phyloP scores from a whole-genome alignment of 1,140 invertebrate species.

The Octopus sinensis region DNA sequence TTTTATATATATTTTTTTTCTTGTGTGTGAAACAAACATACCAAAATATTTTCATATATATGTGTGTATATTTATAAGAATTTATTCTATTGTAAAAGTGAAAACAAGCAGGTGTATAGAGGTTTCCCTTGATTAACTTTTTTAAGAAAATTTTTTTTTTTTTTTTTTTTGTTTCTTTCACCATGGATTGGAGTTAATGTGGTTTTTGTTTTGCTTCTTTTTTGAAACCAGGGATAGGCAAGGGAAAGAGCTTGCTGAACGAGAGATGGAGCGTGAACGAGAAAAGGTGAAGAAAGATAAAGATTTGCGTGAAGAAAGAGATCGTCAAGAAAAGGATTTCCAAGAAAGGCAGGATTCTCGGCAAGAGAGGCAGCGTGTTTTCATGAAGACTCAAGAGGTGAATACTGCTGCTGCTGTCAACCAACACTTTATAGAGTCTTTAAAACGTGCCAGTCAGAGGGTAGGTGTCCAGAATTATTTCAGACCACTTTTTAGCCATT shows the following conservation, averaged over 20 bases:
- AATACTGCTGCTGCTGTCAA: conserved; percentile 68
- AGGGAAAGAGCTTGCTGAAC: conserved; percentile 62
- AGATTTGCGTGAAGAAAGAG: conserved; percentile 50
- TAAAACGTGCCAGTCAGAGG: conserved; percentile 78
- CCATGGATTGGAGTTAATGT: background rate
- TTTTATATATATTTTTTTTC: too few species aligned
- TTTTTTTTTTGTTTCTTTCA: background rate
- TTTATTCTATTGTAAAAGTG: background rate
- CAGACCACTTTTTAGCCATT: too few species aligned
- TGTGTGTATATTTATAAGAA: too few species aligned
- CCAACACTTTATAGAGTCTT: conserved; percentile 85
- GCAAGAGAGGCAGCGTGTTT: conserved; percentile 58
- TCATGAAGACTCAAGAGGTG: conserved; percentile 44
- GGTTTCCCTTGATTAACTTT: background rate
- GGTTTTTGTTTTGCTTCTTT: background rate
- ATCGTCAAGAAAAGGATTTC: conserved; percentile 59
- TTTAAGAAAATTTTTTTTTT: too few species aligned
- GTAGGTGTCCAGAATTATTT: conserved; percentile 55
- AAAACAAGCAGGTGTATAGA: background rate
- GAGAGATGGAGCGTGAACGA: conserved; percentile 45
- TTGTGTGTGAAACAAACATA: too few species aligned
- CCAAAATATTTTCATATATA: too few species aligned
- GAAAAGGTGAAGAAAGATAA: conserved; percentile 55
- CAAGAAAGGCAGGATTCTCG: conserved; percentile 57
- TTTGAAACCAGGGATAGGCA: conserved; percentile 26